Conservation (phyloP, 1,140 invertebrate genomes). For the Saccostrea echinata region DNA sequence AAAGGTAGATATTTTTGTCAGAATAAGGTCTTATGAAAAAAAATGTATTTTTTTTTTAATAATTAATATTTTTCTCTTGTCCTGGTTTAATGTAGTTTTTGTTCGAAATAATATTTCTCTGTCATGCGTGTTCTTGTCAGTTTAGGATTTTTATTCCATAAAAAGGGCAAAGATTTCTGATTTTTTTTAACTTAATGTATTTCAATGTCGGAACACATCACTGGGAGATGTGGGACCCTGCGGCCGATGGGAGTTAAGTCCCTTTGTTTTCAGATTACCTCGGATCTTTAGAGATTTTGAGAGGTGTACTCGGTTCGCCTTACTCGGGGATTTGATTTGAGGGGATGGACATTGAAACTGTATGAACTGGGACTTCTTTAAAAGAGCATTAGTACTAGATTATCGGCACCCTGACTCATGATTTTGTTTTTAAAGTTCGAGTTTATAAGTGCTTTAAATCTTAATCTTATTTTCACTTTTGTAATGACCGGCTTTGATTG, state of each 20-base stretch:
- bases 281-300: background rate
- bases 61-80: background rate
- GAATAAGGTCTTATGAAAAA: background rate
- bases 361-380: background rate
- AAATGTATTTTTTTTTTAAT: background rate
- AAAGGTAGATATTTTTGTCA: background rate
- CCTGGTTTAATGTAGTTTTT: background rate
- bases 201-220: slow-evolving; percentile 10
- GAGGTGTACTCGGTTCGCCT: slow-evolving; percentile 19
- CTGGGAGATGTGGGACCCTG: slow-evolving; percentile 16
- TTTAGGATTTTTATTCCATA: background rate
- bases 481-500: slow-evolving; percentile 15
- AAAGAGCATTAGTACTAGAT: slow-evolving; percentile 25
- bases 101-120: background rate
- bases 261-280: slow-evolving; percentile 17
- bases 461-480: slow-evolving; percentile 25
- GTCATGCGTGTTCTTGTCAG: background rate
- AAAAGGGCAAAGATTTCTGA: background rate
- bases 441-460: slow-evolving; percentile 24
- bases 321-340: slow-evolving; percentile 10
- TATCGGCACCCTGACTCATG: slow-evolving; percentile 15
- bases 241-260: slow-evolving; percentile 16
- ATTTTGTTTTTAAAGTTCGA: slow-evolving; percentile 18
- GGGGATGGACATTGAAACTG: slow-evolving; percentile 16
- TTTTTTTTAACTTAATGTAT: background rate